Conservation (phyloP, 2,888 invertebrate species). For the Cheilosia scutellata region DNA sequence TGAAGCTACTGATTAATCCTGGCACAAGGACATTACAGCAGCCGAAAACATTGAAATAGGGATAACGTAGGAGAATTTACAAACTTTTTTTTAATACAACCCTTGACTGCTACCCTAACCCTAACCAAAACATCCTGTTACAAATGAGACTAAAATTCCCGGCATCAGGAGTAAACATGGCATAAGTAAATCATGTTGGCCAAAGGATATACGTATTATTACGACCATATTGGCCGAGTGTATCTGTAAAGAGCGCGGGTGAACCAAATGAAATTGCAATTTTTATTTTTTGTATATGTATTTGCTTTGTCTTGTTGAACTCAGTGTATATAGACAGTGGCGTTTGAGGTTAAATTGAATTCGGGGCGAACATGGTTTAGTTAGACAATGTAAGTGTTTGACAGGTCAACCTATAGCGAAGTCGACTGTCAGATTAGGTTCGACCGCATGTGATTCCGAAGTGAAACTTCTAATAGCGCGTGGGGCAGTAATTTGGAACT, state of each 20-base stretch:
- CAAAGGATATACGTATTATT: conserved; percentile 23
- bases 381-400: too few relatives aligned
- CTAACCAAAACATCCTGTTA: conserved; percentile 8
- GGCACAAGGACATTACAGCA: conserved; percentile 47
- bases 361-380: not conserved
- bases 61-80: conserved; percentile 14
- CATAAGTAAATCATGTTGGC: conserved; percentile 49
- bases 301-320: not conserved
- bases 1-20: conserved; percentile 78
- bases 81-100: not conserved
- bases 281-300: not conserved
- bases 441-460: too few relatives aligned
- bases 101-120: not conserved
- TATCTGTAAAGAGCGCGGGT: conserved; percentile 5
- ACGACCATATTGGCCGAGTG: not conserved
- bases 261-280: conserved; percentile 12
- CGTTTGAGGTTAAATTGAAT: not conserved
- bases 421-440: too few relatives aligned
- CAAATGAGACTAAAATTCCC: conserved; percentile 42
- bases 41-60: conserved; percentile 24
- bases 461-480: too few relatives aligned
- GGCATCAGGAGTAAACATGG: conserved; percentile 16
- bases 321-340: not conserved
- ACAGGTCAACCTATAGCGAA: too few relatives aligned
- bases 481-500: too few relatives aligned